Evolutionary conservation across 2,888 invertebrate genomes (phyloP).

Genomic region (Doris montereyensis): DNA sequence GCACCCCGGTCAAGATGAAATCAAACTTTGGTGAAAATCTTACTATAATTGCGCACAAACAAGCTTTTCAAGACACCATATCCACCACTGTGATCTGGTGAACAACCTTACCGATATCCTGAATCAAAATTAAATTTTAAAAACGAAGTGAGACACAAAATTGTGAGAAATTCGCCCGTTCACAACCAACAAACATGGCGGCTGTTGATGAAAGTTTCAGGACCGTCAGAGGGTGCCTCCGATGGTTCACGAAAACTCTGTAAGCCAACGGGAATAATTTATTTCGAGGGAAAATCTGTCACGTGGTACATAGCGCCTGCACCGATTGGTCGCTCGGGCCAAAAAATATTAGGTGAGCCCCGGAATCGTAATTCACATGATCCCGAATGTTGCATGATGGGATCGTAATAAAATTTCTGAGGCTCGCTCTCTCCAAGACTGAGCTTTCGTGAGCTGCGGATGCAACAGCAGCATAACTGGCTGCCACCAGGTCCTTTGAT

Average conservation of each 20-base stretch:
- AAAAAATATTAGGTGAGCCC: conserved; percentile 41
- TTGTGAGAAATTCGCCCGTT: conserved; percentile 38
- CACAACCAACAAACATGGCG: conserved; percentile 87
- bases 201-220: conserved; percentile 93
- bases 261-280: conserved; percentile 63
- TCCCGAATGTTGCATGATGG: conserved; percentile 47
- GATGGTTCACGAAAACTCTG: conserved; percentile 67
- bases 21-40: too few relatives aligned
- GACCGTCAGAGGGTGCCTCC: conserved; percentile 88
- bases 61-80: conserved; percentile 30
- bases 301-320: conserved; percentile 51
- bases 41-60: conserved; percentile 40
- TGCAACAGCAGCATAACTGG: conserved; percentile 42
- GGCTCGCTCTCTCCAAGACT: conserved; percentile 34
- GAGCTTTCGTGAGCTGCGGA: conserved; percentile 32
- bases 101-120: conserved; percentile 44
- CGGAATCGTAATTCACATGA: conserved; percentile 42
- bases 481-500: conserved; percentile 40
- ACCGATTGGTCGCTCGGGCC: conserved; percentile 49
- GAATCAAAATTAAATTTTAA: conserved; percentile 39
- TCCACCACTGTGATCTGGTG: conserved; percentile 17
- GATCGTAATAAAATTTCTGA: conserved; percentile 47
- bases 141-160: conserved; percentile 43
- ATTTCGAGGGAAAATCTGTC: conserved; percentile 58
- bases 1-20: conserved; percentile 22